Evolutionary conservation across 2,113 vertebrate species (phyloP), one percentile per base, ranked within the genome.

Genomic region (Actenoides lindsayi): DNA sequence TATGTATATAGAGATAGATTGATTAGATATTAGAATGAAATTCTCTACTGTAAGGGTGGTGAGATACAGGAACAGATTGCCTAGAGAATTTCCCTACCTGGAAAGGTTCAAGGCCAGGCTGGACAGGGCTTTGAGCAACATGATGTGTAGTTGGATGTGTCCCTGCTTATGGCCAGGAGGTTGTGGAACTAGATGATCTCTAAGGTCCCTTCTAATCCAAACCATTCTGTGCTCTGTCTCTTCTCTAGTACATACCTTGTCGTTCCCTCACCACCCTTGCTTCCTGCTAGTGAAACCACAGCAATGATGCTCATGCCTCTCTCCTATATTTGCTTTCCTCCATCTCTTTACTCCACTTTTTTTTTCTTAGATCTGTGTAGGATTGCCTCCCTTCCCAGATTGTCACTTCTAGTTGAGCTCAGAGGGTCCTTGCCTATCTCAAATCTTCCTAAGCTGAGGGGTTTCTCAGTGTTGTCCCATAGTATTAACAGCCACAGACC

Each of bases 391-490:
- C 8, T 73, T 39, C 20, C 28, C 25, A 48, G 42, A 41, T 15
- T 70, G 44, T 11, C 12, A 18, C 11, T 13, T 79, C 62, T 73
- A 48, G 24, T 42, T 31, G 41, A 86, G 39, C 35, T 90, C 20
- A 28, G 51, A 41, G 17, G 25, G 24, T 69, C 35, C 46, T 81
- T 86, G 28, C 50, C 16, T 2, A 1, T 59, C 68, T 75, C 28
- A 69, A 7, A 2, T 56, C 25, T 11, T 7, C 20, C 18, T 5
- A 53, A 74, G 13, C 46, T 0, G 0, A 64, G 28, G 33, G 24
- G 6, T 56, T 93, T 89, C 65, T 84, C 48, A 48, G 13, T 8
- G 13, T 27, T 83, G 39, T 44, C 27, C 23, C 18, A 11, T 23
- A 1, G 2, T 31, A 23, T 16, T 0, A 1, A 10, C 19, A 83